Conservation (phyloP, 2,888 invertebrate species). For the Tetranychus piercei region DNA sequence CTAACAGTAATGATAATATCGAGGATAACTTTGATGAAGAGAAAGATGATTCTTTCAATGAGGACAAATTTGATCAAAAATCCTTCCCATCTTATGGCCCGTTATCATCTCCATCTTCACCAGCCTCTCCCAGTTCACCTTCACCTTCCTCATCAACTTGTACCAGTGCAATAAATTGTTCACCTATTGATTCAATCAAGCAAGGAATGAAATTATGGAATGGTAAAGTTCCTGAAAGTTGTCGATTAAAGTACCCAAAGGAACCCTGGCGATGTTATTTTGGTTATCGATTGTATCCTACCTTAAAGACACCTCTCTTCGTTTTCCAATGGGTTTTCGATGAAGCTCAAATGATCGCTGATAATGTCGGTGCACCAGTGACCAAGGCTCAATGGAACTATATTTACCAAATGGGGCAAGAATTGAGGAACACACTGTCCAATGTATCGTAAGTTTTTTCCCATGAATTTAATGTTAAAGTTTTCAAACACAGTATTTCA, state of each 20-base stretch:
- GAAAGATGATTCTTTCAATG: not conserved
- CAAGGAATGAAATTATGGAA: conserved; percentile 60
- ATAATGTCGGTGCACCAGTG: conserved; percentile 71
- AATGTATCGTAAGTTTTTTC: conserved; percentile 47
- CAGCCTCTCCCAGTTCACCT: not conserved
- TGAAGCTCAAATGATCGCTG: conserved; percentile 78
- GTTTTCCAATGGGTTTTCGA: conserved; percentile 89
- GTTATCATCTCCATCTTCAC: not conserved
- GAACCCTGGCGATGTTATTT: conserved; percentile 84
- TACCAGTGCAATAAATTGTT: conserved; percentile 38
- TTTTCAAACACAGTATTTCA: not conserved
- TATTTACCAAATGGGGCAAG: conserved; percentile 71
- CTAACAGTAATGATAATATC: not conserved
- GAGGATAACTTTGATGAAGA: not conserved
- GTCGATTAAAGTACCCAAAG: conserved; percentile 42
- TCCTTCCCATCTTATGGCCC: not conserved
- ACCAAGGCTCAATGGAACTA: conserved; percentile 82
- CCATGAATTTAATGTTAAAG: not conserved
- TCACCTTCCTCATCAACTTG: conserved; percentile 30
- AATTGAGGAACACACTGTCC: conserved; percentile 56
- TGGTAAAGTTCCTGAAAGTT: conserved; percentile 57
- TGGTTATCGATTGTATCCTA: conserved; percentile 68
- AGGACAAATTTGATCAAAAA: not conserved
- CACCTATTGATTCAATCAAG: conserved; percentile 47
- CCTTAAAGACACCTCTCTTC: conserved; percentile 65